phyloP scores from a whole-genome alignment of 1,140 invertebrate genomes.

The Cherax quadricarinatus region DNA sequence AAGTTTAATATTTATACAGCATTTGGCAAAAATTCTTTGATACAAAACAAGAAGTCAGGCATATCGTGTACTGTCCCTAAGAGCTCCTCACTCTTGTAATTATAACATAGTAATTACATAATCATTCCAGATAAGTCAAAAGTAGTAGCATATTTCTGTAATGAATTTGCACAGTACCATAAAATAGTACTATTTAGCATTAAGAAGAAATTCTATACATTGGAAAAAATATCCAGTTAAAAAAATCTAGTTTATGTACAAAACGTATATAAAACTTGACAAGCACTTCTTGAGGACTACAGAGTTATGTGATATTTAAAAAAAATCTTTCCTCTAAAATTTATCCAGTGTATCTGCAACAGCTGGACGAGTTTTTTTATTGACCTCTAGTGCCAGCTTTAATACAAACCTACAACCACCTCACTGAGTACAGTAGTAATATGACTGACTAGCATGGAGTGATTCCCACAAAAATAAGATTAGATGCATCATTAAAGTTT shows the following conservation, averaged over 20 bases:
- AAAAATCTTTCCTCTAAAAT: constrained; percentile 4
- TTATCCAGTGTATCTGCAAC: constrained; percentile 1
- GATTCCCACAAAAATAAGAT: constrained; percentile 47
- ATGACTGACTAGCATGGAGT: constrained; percentile 57
- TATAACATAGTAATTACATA: constrained; percentile 35
- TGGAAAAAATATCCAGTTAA: constrained; percentile 34
- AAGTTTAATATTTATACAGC: background rate
- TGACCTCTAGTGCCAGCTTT: background rate
- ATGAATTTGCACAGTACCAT: constrained; percentile 57
- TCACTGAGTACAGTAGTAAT: constrained; percentile 25
- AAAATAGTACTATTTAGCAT: constrained; percentile 32
- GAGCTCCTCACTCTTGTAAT: constrained; percentile 35
- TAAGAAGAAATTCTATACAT: constrained; percentile 31
- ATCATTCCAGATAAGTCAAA: constrained; percentile 18
- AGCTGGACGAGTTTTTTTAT: background rate
- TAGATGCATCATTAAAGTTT: constrained; percentile 32
- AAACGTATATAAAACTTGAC: constrained; percentile 60
- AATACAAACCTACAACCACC: constrained; percentile 19
- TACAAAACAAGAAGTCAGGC: constrained; percentile 8
- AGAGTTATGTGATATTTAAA: constrained; percentile 9
- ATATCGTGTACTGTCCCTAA: constrained; percentile 8
- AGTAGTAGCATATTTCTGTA: constrained; percentile 32
- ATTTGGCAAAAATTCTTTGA: background rate
- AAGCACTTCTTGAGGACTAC: constrained; percentile 29
- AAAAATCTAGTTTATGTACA: constrained; percentile 58